phyloP scores from a whole-genome alignment of 2,113 vertebrate genomes.

The Pteruthius melanotis region DNA sequence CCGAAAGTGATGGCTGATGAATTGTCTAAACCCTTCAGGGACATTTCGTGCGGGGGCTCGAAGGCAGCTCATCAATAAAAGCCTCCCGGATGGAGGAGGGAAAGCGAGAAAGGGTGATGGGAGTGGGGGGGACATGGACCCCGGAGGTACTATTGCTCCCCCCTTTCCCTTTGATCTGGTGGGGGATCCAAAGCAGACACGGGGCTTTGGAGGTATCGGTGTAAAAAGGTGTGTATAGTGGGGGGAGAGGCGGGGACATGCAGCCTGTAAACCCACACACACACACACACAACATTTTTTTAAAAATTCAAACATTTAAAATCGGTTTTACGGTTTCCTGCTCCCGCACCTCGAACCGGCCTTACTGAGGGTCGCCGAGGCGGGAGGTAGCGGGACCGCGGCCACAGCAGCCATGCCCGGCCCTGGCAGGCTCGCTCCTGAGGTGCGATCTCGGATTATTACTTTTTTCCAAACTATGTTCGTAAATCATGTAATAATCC shows the following conservation, averaged over 20 bases:
- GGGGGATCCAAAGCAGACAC: background rate
- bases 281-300: no score
- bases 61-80: conserved; percentile 68
- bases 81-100: background rate
- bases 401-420: background rate
- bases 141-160: background rate
- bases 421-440: background rate
- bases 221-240: background rate
- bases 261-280: background rate
- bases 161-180: background rate
- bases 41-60: conserved; percentile 19
- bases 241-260: rapidly evolving
- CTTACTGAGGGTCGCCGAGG: background rate
- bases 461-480: conserved; percentile 67
- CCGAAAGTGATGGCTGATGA: conserved; percentile 68
- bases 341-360: background rate
- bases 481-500: conserved; percentile 60
- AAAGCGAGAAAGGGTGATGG: background rate
- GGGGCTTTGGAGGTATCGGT: background rate
- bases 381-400: background rate
- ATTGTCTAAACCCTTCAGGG: conserved; percentile 70
- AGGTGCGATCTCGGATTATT: conserved; percentile 45
- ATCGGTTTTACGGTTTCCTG: background rate
- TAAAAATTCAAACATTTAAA: background rate
- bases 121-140: no score